Percentiles rank a stretch among this genome's conserved stretches.
phyloP scores from a whole-genome alignment of 2,113 vertebrate genomes.

The Fregetta grallaria region DNA sequence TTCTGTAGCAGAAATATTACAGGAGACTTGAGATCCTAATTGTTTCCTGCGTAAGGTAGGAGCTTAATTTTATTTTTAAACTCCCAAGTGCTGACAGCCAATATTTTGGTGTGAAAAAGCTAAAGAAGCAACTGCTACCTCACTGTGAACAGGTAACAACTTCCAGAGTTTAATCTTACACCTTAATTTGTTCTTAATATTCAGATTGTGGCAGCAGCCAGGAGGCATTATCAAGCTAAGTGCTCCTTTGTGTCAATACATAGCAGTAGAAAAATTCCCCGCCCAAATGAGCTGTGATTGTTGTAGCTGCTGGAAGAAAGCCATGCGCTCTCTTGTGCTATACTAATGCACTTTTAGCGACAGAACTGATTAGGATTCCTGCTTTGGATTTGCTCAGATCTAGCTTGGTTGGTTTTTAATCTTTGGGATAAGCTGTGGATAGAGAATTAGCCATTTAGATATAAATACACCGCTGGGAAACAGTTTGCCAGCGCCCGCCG shows the following conservation, averaged over 20 bases:
- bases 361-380: slow-evolving; percentile 43
- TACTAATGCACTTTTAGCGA: background rate
- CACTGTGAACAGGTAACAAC: background rate
- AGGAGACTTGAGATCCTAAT: background rate
- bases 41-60: background rate
- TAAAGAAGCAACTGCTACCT: slow-evolving; percentile 17
- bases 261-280: slow-evolving; percentile 26
- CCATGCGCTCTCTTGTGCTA: background rate
- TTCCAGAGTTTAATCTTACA: slow-evolving; percentile 29
- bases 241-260: slow-evolving; percentile 61
- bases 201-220: slow-evolving; percentile 17
- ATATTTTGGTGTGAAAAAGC: slow-evolving; percentile 18
- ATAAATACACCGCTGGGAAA: background rate
- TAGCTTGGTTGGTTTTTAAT: slow-evolving; percentile 16
- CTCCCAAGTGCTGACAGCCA: background rate
- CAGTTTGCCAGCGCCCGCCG: background rate
- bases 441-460: slow-evolving; percentile 29
- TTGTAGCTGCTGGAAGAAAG: slow-evolving; percentile 46
- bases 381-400: slow-evolving; percentile 46
- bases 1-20: background rate
- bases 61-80: slow-evolving; percentile 17
- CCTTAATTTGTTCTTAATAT: slow-evolving; percentile 56
- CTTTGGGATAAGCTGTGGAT: slow-evolving; percentile 38
- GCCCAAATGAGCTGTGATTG: slow-evolving; percentile 31
- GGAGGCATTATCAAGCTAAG: slow-evolving; percentile 35